These are phyloP conservation scores for Agapornis roseicollis DNA, from an alignment of 2,113 vertebrate species.

Conservation along the genomic window DNA sequence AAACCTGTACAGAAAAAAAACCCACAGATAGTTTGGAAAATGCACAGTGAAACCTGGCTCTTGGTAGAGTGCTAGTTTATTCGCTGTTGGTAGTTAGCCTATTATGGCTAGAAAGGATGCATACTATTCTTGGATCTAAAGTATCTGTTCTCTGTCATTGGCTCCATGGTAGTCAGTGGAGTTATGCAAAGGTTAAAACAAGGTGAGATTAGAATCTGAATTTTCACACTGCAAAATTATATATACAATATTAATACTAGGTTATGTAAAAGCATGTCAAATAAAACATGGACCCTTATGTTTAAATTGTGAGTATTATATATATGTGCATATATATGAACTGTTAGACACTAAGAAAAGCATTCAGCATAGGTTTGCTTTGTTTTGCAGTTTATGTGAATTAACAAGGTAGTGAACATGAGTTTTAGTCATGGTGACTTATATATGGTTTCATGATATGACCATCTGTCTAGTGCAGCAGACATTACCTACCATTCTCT, in stretches of 20 bases:
- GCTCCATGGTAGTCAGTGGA: neutral
- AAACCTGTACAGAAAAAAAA: neutral
- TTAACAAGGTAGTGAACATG: neutral
- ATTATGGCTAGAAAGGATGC: neutral
- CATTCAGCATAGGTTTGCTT: neutral
- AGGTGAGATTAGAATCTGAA: neutral
- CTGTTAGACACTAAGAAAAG: neutral
- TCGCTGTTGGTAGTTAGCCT: neutral
- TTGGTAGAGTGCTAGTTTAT: neutral
- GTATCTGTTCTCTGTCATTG: neutral
- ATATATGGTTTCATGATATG: constrained; percentile 6
- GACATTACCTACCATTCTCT: constrained; percentile 30
- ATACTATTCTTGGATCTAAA: neutral
- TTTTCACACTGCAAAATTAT: neutral
- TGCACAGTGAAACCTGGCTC: neutral
- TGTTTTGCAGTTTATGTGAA: neutral
- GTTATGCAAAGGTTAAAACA: neutral
- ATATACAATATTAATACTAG: neutral
- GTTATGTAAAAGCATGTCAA: neutral
- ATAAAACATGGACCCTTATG: neutral
- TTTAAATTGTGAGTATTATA: neutral
- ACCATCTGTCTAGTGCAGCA: neutral
- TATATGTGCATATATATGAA: neutral
- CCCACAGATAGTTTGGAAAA: neutral
- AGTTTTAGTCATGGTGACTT: neutral